These are phyloP conservation scores for Orientallactaga sibirica DNA, from an alignment of 2,797 vertebrate species.

Conservation along the genomic window DNA sequence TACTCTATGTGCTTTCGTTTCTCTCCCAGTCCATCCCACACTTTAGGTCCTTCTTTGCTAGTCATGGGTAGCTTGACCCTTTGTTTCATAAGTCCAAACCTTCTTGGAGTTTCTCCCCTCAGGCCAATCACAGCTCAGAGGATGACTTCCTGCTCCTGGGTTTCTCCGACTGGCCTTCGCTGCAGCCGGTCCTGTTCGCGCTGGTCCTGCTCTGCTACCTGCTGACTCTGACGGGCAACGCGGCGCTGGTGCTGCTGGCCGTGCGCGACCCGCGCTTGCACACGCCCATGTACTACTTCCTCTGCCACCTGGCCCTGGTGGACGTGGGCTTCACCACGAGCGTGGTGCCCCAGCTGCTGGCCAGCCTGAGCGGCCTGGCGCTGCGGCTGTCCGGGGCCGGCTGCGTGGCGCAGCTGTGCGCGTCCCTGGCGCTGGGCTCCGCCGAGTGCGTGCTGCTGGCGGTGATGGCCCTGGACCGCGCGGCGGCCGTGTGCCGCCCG, in stretches of 20 bases:
- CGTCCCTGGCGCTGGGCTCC: slow-evolving; percentile 44
- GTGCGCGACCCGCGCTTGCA: slow-evolving; percentile 53
- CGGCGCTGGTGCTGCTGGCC: slow-evolving; percentile 24
- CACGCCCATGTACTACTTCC: slow-evolving; percentile 72
- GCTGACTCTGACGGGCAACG: slow-evolving; percentile 55
- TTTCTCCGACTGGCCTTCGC: slow-evolving; percentile 62
- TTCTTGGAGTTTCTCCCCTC: background rate
- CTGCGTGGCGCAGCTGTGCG: slow-evolving; percentile 62
- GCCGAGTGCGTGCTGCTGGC: slow-evolving; percentile 59
- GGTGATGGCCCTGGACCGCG: slow-evolving; percentile 55
- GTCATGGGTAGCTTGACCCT: background rate
- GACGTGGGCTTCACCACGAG: slow-evolving; percentile 67
- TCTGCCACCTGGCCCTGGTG: slow-evolving; percentile 69
- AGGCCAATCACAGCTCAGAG: slow-evolving; percentile 63
- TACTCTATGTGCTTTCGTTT: background rate
- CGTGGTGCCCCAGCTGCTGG: slow-evolving; percentile 59
- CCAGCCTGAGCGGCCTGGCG: background rate
- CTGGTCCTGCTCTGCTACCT: slow-evolving; percentile 51
- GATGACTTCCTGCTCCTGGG: slow-evolving; percentile 65
- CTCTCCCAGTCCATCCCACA: background rate
- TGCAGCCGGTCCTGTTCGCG: slow-evolving; percentile 44
- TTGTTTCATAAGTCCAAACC: background rate
- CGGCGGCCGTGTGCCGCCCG: slow-evolving; percentile 44
- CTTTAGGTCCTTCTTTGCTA: background rate
- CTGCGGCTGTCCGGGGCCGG: background rate